A percentile compares a stretch with the other conserved stretches of the same genome.
These are phyloP conservation scores for Linepithema humile DNA, from an alignment of 1,140 invertebrate genomes.

Conservation along the genomic window DNA sequence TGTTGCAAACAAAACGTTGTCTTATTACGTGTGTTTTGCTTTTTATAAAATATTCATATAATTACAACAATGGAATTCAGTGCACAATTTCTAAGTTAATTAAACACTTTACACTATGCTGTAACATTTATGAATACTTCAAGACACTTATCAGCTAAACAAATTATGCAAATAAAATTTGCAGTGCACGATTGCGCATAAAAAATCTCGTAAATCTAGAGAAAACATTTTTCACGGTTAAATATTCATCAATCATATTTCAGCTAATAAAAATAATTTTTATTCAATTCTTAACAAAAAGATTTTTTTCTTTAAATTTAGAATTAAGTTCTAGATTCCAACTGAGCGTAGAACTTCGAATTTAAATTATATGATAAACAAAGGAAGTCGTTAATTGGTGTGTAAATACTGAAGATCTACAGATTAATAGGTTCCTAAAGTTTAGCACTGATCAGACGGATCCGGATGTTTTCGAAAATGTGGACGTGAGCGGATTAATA, in stretches of 20 bases:
- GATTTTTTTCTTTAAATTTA: no score
- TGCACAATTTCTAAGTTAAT: background rate
- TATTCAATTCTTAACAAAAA: no score
- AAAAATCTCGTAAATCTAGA: background rate
- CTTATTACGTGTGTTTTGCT: background rate
- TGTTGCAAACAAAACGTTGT: background rate
- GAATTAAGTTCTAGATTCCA: background rate
- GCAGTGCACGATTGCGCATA: background rate
- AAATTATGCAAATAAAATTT: background rate
- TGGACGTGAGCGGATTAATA: conserved; percentile 30
- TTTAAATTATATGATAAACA: background rate
- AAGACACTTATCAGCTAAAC: background rate
- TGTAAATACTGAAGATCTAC: background rate
- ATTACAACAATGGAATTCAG: background rate
- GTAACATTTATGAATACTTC: background rate
- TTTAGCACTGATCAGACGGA: conserved; percentile 2
- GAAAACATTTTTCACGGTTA: background rate
- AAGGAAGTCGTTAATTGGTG: background rate
- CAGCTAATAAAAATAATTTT: no score
- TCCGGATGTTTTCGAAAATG: conserved; percentile 35
- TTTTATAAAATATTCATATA: background rate
- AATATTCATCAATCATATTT: background rate
- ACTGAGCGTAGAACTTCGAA: conserved; percentile 4
- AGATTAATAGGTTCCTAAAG: conserved; percentile 2
- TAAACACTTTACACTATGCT: background rate